Evolutionary conservation across 2,113 vertebrate species (phyloP), one percentile per base, ranked within the genome.

Genomic region (Capra hircus): DNA sequence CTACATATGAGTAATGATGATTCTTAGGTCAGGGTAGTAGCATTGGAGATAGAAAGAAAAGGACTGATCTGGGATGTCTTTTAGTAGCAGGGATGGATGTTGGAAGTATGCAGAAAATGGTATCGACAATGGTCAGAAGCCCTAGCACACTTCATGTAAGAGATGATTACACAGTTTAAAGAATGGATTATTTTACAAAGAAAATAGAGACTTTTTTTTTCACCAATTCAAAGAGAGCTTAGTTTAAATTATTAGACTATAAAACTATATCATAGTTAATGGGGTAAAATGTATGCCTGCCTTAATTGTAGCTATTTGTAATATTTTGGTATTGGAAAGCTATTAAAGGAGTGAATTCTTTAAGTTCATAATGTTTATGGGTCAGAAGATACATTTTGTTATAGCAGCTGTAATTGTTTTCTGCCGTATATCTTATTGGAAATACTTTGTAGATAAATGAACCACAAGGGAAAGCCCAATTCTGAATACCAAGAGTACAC

Each of bases 271-370:
- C 30, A 50, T 1, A 59, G 14, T 82, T 93, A 88, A 60, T 67
- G 48, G 43, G 36, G 93, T 62, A 71, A 88, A 81, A 43, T 60
- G 6, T 53, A 40, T 50, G 40, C 28, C 23, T 43, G 15, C 19
- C 33, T 71, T 45, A 90, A 9, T 36, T 91, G 9, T 30, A 94
- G 52, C 64, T 90, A 60, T 83, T 82, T 60, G 30, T 82, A 67
- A 89, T 94, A 74, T 81, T 91, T 92, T 88, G 53, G 11, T 94
- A 83, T 90, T 94, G n/a, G 30, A 87, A 95, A 92, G 45, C 19
- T 88, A 84, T 84, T 78, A 92, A 90, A 67, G 50, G 48, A 83
- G 1, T 78, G 53, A 16, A 12, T 45, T 91, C 28, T 95, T 95
- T 86, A 62, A 25, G 23, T 43, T 97, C 53, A 81, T 7, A 83